phyloP scores from a whole-genome alignment of 2,113 vertebrate species.

The Eulemur rufifrons region DNA sequence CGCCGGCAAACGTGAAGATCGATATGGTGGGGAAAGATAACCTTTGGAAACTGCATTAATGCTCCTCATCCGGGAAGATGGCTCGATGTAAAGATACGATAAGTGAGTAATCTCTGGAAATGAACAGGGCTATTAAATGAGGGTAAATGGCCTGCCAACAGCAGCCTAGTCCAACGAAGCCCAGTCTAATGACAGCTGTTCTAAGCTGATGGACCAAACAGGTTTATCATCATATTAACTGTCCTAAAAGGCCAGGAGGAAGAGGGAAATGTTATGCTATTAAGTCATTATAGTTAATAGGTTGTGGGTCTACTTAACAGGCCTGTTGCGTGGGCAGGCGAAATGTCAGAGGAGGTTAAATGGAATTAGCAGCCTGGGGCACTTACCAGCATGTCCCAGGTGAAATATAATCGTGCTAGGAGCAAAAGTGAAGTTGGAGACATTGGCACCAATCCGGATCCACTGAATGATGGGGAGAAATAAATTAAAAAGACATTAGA shows the following conservation, averaged over 20 bases:
- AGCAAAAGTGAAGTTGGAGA: conserved; percentile 97
- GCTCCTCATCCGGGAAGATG: conserved; percentile 57
- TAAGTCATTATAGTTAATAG: conserved; percentile 89
- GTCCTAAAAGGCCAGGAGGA: conserved; percentile 81
- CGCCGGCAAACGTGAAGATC: conserved; percentile 19
- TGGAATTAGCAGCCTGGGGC: conserved; percentile 74
- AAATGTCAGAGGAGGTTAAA: conserved; percentile 82
- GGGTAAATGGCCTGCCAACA: conserved; percentile 78
- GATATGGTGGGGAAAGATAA: conserved; percentile 45
- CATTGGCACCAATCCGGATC: conserved; percentile 97
- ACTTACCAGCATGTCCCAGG: conserved; percentile 95
- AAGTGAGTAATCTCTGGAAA: conserved; percentile 80
- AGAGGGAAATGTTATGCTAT: conserved; percentile 84
- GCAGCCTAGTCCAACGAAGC: conserved; percentile 50
- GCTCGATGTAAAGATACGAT: conserved; percentile 68
- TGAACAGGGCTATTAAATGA: conserved; percentile 78
- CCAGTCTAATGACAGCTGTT: conserved; percentile 78
- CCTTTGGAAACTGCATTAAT: conserved; percentile 69
- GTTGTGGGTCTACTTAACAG: conserved; percentile 78
- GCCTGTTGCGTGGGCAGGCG: conserved; percentile 67
- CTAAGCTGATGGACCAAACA: conserved; percentile 81
- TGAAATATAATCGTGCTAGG: conserved; percentile 98
- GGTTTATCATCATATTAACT: conserved; percentile 82
- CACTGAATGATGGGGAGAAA: conserved; percentile 86
- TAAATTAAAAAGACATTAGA: conserved; percentile 72